A percentile compares a stretch with the other conserved stretches of the same genome.
Conservation (phyloP, 2,888 invertebrate species). For the Nephrocerus scutellatus region DNA sequence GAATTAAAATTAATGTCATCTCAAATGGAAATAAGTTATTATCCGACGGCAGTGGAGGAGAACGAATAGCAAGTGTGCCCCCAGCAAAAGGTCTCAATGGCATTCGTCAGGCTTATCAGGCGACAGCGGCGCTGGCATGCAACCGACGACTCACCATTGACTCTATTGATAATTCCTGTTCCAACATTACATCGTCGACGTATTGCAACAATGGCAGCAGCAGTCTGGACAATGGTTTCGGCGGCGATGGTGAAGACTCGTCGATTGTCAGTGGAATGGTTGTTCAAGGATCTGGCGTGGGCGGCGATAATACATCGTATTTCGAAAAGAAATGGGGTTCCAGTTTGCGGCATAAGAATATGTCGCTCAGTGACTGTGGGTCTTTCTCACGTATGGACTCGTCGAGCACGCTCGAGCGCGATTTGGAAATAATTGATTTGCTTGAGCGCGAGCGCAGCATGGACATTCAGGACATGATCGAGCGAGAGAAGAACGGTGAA, state of each 20-base stretch:
- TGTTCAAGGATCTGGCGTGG: conserved; percentile 25
- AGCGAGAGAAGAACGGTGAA: conserved; percentile 38
- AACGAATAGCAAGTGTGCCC: conserved; percentile 11
- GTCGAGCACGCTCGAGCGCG: conserved; percentile 44
- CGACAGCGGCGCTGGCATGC: conserved; percentile 9
- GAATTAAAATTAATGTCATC: conserved; percentile 42
- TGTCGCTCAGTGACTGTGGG: conserved; percentile 41
- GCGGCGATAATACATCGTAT: conserved; percentile 15
- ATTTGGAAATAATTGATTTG: conserved; percentile 46
- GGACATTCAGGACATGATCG: conserved; percentile 45
- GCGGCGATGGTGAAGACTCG: conserved; percentile 44
- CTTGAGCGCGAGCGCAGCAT: conserved; percentile 46
- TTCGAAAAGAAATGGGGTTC: conserved; percentile 31
- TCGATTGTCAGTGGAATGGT: conserved; percentile 45
- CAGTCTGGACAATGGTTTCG: conserved; percentile 33
- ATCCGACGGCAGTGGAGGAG: conserved; percentile 19
- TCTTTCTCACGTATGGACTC: conserved; percentile 35
- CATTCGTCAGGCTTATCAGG: neutral
- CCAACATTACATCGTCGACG: conserved; percentile 43
- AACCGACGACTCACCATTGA: conserved; percentile 31
- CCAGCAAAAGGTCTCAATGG: neutral
- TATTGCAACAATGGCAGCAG: conserved; percentile 38
- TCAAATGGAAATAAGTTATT: conserved; percentile 32
- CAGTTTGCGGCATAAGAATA: conserved; percentile 34
- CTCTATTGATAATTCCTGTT: conserved; percentile 39